Evolutionary conservation across 2,888 invertebrate genomes (phyloP).

Genomic region (Stenurella melanura): DNA sequence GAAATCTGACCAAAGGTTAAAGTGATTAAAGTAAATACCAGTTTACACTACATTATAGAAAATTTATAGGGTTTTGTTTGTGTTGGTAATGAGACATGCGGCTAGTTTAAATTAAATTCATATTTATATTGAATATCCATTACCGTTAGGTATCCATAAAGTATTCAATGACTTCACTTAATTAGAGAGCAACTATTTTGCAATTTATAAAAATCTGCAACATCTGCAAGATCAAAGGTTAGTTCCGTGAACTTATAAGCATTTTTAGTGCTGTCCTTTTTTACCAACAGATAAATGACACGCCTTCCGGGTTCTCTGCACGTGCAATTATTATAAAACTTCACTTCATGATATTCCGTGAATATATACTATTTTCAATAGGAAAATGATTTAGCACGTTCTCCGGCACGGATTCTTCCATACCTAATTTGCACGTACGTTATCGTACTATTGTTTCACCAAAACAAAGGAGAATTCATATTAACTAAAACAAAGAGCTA

Average conservation of each 20-base stretch:
- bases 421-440: conserved; percentile 11
- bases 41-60: conserved; percentile 50
- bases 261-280: conserved; percentile 64
- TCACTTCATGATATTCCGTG: conserved; percentile 31
- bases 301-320: conserved; percentile 64
- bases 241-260: conserved; percentile 68
- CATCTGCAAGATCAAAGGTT: conserved; percentile 67
- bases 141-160: conserved; percentile 67
- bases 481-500: too few species aligned
- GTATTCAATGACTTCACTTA: conserved; percentile 62
- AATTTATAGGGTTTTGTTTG: conserved; percentile 57
- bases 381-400: conserved; percentile 30
- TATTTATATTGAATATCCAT: conserved; percentile 67
- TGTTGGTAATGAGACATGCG: conserved; percentile 61
- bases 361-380: conserved; percentile 32
- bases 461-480: neutral
- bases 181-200: conserved; percentile 66
- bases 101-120: conserved; percentile 66
- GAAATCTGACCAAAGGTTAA: conserved; percentile 50
- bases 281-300: conserved; percentile 64
- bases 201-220: conserved; percentile 63
- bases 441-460: neutral
- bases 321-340: conserved; percentile 55
- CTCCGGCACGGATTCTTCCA: conserved; percentile 1
- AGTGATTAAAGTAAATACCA: conserved; percentile 52